Percentiles rank a stretch among this genome's conserved stretches.
Evolutionary conservation across 2,113 vertebrate genomes (phyloP).

Genomic region (Psephotus haematonotus): DNA sequence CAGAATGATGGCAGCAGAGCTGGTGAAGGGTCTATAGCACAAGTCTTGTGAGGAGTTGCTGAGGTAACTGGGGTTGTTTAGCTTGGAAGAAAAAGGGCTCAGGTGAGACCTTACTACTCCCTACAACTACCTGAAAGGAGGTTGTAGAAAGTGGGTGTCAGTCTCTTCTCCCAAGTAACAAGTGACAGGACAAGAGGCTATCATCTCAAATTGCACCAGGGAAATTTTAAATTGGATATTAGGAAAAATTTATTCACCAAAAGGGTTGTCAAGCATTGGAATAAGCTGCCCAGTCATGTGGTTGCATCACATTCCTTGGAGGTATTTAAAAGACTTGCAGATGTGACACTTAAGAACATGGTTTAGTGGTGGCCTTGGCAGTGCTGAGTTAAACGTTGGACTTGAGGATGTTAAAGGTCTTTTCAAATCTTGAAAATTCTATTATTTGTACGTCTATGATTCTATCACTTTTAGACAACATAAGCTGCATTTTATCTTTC

Average conservation of each 20-base stretch:
- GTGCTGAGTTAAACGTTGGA: background rate
- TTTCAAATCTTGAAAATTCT: background rate
- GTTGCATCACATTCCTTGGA: background rate
- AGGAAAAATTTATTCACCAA: background rate
- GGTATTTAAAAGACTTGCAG: background rate
- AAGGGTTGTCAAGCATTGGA: background rate
- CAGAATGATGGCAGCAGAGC: rapidly evolving
- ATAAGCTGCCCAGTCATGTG: background rate
- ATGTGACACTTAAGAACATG: background rate
- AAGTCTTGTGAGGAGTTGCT: background rate
- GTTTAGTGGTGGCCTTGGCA: background rate
- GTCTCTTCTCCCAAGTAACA: background rate
- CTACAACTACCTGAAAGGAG: background rate
- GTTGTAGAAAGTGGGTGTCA: background rate
- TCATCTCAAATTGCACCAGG: background rate
- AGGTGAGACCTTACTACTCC: background rate
- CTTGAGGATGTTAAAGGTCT: background rate
- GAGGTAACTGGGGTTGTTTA: background rate
- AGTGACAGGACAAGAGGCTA: background rate
- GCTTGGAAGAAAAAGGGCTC: background rate
- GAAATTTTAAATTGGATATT: no score
- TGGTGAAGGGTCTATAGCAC: background rate
- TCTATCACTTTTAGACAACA: background rate
- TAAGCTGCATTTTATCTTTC: background rate
- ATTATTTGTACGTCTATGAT: background rate